phyloP scores from a whole-genome alignment of 2,113 vertebrate genomes.

The Chionodraco myersi region DNA sequence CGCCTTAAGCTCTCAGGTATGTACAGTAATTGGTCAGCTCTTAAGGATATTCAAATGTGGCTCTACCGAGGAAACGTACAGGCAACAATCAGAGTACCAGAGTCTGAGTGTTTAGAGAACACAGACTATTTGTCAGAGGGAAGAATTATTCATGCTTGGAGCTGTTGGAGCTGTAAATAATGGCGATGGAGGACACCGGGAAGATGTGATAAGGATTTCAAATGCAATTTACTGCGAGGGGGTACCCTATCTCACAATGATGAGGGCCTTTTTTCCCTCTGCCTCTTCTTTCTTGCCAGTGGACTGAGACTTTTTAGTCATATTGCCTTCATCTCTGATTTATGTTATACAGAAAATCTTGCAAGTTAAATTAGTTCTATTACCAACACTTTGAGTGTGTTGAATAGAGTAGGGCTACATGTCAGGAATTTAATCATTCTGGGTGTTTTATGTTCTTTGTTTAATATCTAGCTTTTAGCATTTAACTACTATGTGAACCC shows the following conservation, averaged over 20 bases:
- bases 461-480: slow-evolving; percentile 2
- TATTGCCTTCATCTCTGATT: slow-evolving; percentile 13
- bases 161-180: slow-evolving; percentile 62
- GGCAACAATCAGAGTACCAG: slow-evolving; percentile 44
- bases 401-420: not conserved
- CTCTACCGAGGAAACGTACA: slow-evolving; percentile 6
- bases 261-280: not conserved
- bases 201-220: slow-evolving; percentile 66
- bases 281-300: not conserved
- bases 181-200: slow-evolving; percentile 64
- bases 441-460: not conserved
- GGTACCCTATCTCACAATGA: slow-evolving; percentile 20
- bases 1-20: slow-evolving; percentile 37
- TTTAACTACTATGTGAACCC: not conserved
- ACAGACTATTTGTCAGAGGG: slow-evolving; percentile 59
- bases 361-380: slow-evolving; percentile 9
- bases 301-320: slow-evolving; percentile 18
- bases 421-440: not conserved
- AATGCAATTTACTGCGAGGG: slow-evolving; percentile 34
- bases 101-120: slow-evolving; percentile 49
- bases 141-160: slow-evolving; percentile 63
- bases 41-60: slow-evolving; percentile 29
- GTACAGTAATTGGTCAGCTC: slow-evolving; percentile 26
- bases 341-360: slow-evolving; percentile 2
- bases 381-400: not conserved